Base-by-base conservation (phyloP, 37 sponge, comb jelly and placozoan genomes). In the Agelas oroides region DNA sequence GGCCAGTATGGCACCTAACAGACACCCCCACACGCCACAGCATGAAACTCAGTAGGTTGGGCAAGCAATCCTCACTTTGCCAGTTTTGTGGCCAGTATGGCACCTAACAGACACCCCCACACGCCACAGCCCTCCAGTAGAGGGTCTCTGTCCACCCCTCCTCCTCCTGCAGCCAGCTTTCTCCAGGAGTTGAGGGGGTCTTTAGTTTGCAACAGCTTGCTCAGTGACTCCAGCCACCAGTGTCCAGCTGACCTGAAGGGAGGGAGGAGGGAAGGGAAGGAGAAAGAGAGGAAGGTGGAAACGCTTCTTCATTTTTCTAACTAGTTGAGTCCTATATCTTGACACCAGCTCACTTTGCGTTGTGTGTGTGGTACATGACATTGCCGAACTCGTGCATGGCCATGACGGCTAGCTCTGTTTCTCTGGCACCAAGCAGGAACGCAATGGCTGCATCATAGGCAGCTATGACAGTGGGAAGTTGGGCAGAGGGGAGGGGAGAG, bases 321-420 rank as follows among this genome's bases (percentile, higher is more conserved):
- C 46, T 46, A 8, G 46, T 3, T 46, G 46, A 8, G 8, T 46
- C 46, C 46, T 46, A 46, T 3, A 5, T 13, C 13, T 62, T 66
- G n/a, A 1, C 67, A 1, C 2, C 1, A 18, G 24, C 87, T 85
- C 34, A 90, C 94, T 79, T 94, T 17, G 53, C 40, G 56, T 88
- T 76, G 17, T 82, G 84, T 30, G 80, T 39, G 56, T 83, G 73
- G 52, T 57, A 76, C 35, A 70, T 55, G 18, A 89, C 62, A 32
- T 88, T 77, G 12, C 90, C 96, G 21, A 92, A 79, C 59, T 89
- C 93, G 37, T 80, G 86, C 74, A 95, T 76, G 31, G 86, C 87
- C 65, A 87, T 84, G 0, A 71, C 65, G 8, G 63, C 57, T 6
- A 91, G 79, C 32, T 76, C 83, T 32, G 37, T 79, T 66, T 86